Evolutionary conservation across 2,113 vertebrate species (phyloP), one percentile per base, ranked within the genome.

Genomic region (Pagrus major): DNA sequence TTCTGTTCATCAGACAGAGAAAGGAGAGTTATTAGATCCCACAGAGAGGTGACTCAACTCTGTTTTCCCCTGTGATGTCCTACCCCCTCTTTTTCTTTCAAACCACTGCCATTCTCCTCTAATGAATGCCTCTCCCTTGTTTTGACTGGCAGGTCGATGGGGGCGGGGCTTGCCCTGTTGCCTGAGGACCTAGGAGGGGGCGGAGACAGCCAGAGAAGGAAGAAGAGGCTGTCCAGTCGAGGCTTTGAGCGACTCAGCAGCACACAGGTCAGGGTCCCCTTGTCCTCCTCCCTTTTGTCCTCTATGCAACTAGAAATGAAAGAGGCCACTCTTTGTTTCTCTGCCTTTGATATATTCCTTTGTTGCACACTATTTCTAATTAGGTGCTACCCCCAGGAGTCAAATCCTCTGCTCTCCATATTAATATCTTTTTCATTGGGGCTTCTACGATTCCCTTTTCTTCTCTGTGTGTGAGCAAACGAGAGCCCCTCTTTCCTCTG

Each of bases 141-240:
- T 85, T 80, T 93, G 91, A 91, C 87, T 93, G 88, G 64, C 91
- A 99, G 98, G 94, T 91, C 95, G 0, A 89, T 97, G 87, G 96
- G 95, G 92, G 93, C 92, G 87, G 96, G 95, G 75, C 93, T 97
- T 86, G 94, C 94, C 39, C 89, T 96, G 68, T 94, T 95, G 85
- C 96, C 96, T 0, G 95, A 97, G 0, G 97, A 98, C 85, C 92
- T 96, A 0, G 92, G 90, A 64, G 94, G 92, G 0, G 93, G 94
- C 1, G 92, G 94, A 0, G 96, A 96, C 66, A 94, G 94, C 84
- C 93, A 95, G 58, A 96, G 93, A 90, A 97, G 97, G 87, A 95
- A 95, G 86, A 96, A 93, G 93, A 97, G 95, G 68, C 93, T 97
- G 87, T 92, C 95, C 3, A 94, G 93, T 87, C 94, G 91, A 0